These are phyloP conservation scores for Mactra quadrangularis DNA, from an alignment of 1,140 invertebrate genomes.

Conservation along the genomic window DNA sequence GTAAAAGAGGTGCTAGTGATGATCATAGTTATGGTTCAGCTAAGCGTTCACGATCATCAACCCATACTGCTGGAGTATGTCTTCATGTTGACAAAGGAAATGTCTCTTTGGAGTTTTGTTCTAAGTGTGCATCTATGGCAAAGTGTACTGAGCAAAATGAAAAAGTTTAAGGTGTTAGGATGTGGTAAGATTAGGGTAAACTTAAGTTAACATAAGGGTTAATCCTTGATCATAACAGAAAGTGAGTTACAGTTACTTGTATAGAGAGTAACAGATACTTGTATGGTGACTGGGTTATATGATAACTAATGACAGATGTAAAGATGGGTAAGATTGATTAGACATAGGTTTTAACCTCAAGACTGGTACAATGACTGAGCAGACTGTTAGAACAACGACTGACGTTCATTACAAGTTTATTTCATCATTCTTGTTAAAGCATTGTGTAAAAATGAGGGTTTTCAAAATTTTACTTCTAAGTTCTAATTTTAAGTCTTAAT, in stretches of 20 bases:
- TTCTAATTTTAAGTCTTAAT: background rate
- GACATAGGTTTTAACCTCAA: too few relatives aligned
- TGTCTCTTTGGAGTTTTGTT: slow-evolving; percentile 80
- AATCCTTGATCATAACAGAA: background rate
- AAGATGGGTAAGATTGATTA: background rate
- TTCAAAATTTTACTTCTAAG: slow-evolving; percentile 2
- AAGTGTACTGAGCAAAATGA: slow-evolving; percentile 1
- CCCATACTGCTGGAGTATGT: slow-evolving; percentile 75
- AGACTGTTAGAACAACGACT: too few relatives aligned
- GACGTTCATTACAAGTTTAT: too few relatives aligned
- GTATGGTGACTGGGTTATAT: background rate
- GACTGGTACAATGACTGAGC: too few relatives aligned
- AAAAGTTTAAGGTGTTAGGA: background rate
- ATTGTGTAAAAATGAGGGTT: slow-evolving; percentile 22
- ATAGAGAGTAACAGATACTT: background rate
- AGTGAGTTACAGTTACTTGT: background rate
- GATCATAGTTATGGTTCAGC: slow-evolving; percentile 72
- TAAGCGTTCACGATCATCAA: background rate
- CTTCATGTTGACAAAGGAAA: slow-evolving; percentile 79
- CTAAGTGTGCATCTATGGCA: slow-evolving; percentile 69
- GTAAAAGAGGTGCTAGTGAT: slow-evolving; percentile 63
- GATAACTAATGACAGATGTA: too few relatives aligned
- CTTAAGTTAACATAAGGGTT: background rate
- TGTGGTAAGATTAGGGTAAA: background rate
- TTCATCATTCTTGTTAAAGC: too few relatives aligned